Percentiles rank a stretch among this genome's conserved stretches.
Conservation (phyloP, 2,797 vertebrate genomes). For the Pitangus sulphuratus region DNA sequence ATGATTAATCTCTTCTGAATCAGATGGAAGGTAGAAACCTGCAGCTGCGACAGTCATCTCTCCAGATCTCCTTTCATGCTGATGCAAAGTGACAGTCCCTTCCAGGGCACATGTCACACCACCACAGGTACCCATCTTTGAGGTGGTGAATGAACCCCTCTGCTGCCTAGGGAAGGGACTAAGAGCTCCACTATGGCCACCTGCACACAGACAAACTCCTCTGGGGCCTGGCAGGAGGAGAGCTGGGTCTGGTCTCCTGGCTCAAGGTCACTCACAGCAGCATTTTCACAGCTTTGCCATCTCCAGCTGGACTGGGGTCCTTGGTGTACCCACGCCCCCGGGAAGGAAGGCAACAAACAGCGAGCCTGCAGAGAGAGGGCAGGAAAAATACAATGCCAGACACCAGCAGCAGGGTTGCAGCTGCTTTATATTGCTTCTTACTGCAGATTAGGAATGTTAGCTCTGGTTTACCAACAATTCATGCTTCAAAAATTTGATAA, state of each 20-base stretch:
- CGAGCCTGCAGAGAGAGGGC: neutral
- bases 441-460: neutral
- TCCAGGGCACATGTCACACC: neutral
- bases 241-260: neutral
- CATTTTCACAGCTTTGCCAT: neutral
- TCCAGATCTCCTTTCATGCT: neutral
- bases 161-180: neutral
- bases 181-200: neutral
- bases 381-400: neutral
- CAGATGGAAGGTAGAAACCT: neutral
- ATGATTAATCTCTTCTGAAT: neutral
- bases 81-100: neutral
- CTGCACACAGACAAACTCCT: neutral
- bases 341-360: neutral
- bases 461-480: slow-evolving; percentile 28
- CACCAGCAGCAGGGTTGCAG: neutral
- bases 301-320: neutral
- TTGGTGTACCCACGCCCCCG: fast-evolving
- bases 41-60: neutral
- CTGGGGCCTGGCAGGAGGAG: neutral
- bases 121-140: neutral
- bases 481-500: slow-evolving; percentile 31
- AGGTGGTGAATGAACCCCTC: neutral
- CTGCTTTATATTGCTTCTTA: neutral
- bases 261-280: neutral